phyloP scores from a whole-genome alignment of 2,888 invertebrate species.

The Hemaris fuciformis region DNA sequence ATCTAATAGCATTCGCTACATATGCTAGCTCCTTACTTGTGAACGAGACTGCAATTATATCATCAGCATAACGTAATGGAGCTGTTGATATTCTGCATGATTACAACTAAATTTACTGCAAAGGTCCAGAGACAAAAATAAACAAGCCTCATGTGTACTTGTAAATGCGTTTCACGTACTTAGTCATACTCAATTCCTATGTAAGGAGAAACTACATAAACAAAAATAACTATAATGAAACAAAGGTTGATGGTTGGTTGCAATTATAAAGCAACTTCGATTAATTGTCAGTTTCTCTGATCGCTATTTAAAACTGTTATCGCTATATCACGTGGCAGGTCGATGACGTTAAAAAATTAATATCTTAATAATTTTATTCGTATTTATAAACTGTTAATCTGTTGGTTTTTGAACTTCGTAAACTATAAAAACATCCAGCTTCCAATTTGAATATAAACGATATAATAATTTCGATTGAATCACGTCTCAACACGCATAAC shows the following conservation, averaged over 20 bases:
- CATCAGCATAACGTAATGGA: slow-evolving; percentile 44
- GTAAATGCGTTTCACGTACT: slow-evolving; percentile 7
- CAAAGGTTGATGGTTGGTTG: not conserved
- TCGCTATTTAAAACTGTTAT: not conserved
- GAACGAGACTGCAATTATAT: slow-evolving; percentile 52
- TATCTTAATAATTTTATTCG: slow-evolving; percentile 27
- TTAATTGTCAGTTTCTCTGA: not conserved
- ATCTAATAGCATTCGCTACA: not conserved
- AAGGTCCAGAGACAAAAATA: not conserved
- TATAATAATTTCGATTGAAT: slow-evolving; percentile 39
- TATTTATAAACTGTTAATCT: slow-evolving; percentile 37
- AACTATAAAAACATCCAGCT: slow-evolving; percentile 30
- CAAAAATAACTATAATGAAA: not conserved
- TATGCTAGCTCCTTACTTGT: slow-evolving; percentile 29
- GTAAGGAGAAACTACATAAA: not conserved
- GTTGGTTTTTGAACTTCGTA: slow-evolving; percentile 36
- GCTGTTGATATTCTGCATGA: slow-evolving; percentile 45
- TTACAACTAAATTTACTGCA: slow-evolving; percentile 46
- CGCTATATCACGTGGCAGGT: not conserved
- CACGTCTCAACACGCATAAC: slow-evolving; percentile 29
- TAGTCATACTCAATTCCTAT: slow-evolving; percentile 2
- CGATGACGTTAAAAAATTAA: slow-evolving; percentile 8
- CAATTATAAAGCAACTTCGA: not conserved
- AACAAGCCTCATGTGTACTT: not conserved
- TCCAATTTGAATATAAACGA: slow-evolving; percentile 41